Evolutionary conservation across 2,113 vertebrate species (phyloP).

Genomic region (Malurus elegans): DNA sequence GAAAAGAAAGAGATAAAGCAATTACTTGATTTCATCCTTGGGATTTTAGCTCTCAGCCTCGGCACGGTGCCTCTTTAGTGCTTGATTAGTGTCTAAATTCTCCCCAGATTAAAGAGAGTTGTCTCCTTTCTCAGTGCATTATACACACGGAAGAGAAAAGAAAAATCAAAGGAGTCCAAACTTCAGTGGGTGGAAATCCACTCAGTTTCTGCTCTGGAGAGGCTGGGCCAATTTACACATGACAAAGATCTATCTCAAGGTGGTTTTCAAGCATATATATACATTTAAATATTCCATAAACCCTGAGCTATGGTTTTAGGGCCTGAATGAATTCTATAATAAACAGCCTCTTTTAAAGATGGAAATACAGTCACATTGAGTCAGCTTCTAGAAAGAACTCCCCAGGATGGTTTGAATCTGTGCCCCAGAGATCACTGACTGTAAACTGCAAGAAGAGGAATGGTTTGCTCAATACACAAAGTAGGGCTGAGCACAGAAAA

Average conservation of each 20-base stretch:
- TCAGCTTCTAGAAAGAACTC: not conserved
- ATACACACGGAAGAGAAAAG: not conserved
- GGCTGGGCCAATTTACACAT: not conserved
- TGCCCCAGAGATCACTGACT: conserved; percentile 2
- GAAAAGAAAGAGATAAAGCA: conserved; percentile 55
- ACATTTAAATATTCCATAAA: not conserved
- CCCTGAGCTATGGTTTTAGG: not conserved
- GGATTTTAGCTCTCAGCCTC: conserved; percentile 37
- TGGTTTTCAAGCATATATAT: not conserved
- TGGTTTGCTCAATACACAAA: not conserved
- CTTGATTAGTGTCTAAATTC: conserved; percentile 58
- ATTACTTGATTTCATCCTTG: conserved; percentile 62
- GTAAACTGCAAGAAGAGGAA: conserved; percentile 29
- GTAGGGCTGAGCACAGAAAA: conserved; percentile 12
- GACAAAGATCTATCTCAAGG: not conserved
- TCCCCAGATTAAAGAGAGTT: conserved; percentile 36
- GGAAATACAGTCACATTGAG: not conserved
- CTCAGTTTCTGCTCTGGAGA: not conserved
- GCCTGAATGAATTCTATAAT: not conserved
- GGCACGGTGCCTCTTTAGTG: conserved; percentile 49
- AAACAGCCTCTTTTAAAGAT: not conserved
- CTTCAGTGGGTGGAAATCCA: not conserved
- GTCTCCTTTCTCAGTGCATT: conserved; percentile 1
- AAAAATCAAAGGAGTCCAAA: conserved; percentile 27
- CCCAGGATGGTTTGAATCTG: not conserved